Evolutionary conservation across 2,113 vertebrate genomes (phyloP), one percentile per base, ranked within the genome.

Genomic region (Laterallus jamaicensis): DNA sequence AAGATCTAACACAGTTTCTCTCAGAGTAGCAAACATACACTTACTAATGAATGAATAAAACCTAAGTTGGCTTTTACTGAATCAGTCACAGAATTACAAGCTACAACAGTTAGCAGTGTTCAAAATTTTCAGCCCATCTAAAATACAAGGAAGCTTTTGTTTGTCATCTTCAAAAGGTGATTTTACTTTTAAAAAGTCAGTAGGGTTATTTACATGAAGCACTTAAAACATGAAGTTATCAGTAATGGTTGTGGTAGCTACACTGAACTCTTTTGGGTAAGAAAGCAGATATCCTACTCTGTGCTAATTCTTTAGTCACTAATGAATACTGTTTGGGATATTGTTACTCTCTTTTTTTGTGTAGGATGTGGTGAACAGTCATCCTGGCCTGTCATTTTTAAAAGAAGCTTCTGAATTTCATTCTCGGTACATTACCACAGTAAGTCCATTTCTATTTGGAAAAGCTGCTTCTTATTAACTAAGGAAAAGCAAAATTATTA

Each of bases 371-470:
- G 99, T 99, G 94, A 99, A 99, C 95, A 98, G 98, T 8, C 99
- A 99, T 94, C 97, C 98, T 11, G 99, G 99, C 64, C 97, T 99
- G 81, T 98, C 98, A 14, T 99, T 99, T 97, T 97, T 99, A 44
- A 99, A 99, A 96, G 99, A 99, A 96, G 99, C 99, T 2, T 97
- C 99, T 5, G 99, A 99, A 97, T 99, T 99, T 98, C 99, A 99
- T 96, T 99, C 98, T 9, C 98, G 99, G 86, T 99, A 99, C 97
- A 99, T 99, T 97, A 99, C 99, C 96, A 99, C 99, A 59, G 99
- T 99, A 98, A 98, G 98, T 96, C 9, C 9, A 31, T 58, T 75
- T 85, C 10, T 83, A 26, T 80, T 56, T 88, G 63, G 37, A 82
- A 90, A 93, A 93, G n/a, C 21, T 80, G 11, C 31, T 88, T 93